These are phyloP conservation scores for Brachionus sp. DNA, from an alignment of 1,140 invertebrate genomes.

Conservation along the genomic window DNA sequence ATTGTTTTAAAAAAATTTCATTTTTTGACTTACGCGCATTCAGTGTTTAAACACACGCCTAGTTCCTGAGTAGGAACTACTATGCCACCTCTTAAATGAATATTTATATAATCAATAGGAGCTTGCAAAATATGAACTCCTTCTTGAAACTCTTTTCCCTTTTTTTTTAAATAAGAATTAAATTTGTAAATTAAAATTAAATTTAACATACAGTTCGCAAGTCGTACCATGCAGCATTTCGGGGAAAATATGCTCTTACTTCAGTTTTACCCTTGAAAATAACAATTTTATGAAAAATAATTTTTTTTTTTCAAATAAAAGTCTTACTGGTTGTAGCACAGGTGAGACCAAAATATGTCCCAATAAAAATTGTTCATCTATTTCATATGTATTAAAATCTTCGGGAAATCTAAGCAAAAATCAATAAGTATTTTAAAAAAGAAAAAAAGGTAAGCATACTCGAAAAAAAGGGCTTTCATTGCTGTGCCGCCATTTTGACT, in stretches of 20 bases:
- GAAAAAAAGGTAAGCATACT: neutral
- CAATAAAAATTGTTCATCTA: slow-evolving; percentile 75
- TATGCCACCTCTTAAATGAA: slow-evolving; percentile 58
- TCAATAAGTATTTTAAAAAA: neutral
- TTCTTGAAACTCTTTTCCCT: neutral
- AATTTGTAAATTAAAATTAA: neutral
- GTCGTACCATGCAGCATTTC: slow-evolving; percentile 20
- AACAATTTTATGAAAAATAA: neutral
- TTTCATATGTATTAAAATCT: slow-evolving; percentile 66
- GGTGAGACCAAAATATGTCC: slow-evolving; percentile 73
- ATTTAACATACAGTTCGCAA: neutral
- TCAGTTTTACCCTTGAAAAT: slow-evolving; percentile 52
- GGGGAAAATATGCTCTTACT: slow-evolving; percentile 28
- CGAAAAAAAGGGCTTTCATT: slow-evolving; percentile 69
- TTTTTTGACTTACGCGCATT: slow-evolving; percentile 7
- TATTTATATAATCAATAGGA: slow-evolving; percentile 52
- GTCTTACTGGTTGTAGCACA: slow-evolving; percentile 65
- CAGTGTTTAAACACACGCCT: slow-evolving; percentile 49
- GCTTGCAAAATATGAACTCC: slow-evolving; percentile 45
- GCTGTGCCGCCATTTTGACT: slow-evolving; percentile 70
- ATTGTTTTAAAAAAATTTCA: neutral
- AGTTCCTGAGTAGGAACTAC: slow-evolving; percentile 57
- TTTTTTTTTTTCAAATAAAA: neutral
- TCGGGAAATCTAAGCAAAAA: slow-evolving; percentile 48
- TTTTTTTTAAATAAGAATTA: neutral